phyloP scores from a whole-genome alignment of 2,888 invertebrate genomes.

The Busseola fusca region DNA sequence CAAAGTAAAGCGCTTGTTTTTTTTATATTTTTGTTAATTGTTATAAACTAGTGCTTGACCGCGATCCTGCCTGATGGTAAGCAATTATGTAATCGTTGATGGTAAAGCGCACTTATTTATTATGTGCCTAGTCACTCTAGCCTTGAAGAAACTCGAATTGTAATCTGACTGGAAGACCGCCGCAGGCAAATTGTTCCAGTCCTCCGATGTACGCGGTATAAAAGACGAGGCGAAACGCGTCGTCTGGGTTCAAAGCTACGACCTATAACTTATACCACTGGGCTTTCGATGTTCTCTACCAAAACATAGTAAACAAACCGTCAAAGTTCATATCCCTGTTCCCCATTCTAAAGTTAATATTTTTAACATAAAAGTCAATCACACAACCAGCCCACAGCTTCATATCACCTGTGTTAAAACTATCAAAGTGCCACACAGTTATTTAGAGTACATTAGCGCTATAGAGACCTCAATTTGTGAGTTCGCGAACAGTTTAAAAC shows the following conservation, averaged over 20 bases:
- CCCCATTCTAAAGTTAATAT: conserved; percentile 24
- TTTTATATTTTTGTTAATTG: no score
- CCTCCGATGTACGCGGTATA: no score
- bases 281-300: not conserved
- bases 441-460: conserved; percentile 69
- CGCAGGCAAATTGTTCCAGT: no score
- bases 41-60: no score
- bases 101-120: no score
- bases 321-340: not conserved
- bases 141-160: no score
- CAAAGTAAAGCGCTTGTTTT: not conserved
- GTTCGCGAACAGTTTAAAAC: conserved; percentile 74
- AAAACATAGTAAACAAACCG: not conserved
- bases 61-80: no score
- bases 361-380: conserved; percentile 37
- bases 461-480: conserved; percentile 74
- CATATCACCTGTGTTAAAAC: conserved; percentile 60
- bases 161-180: no score
- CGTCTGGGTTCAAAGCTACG: not conserved
- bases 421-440: conserved; percentile 63
- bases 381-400: not conserved
- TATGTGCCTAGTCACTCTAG: no score
- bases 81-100: no score
- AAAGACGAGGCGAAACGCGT: no score
- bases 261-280: not conserved